Evolutionary conservation across 2,888 invertebrate genomes (phyloP), one percentile per base, ranked within the genome.

Genomic region (Bellardia bayeri): DNA sequence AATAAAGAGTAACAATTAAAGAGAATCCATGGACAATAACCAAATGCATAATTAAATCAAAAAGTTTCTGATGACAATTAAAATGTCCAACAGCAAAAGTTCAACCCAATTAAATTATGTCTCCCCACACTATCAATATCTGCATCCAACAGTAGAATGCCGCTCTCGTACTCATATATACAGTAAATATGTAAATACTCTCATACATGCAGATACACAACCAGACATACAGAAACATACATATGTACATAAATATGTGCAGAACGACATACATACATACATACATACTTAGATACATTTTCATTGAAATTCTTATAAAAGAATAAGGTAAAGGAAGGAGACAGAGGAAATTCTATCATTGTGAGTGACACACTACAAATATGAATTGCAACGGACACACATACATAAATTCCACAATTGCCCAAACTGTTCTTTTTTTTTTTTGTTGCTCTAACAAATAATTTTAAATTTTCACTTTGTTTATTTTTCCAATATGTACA

Each of bases 101-200:
- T 84, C 83, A 83, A 78, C 71, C 64, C 83, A 83, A 78, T 83
- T 78, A 78, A 83, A 83, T 83, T 83, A 83, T 83, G 54, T 63
- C 37, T 71, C 63, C 49, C 61, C 80, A 61, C 42, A 61, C 80
- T 80, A 71, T 63, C 69, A 80, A 63, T 80, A 80, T 49, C 51
- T 49, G 16, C 54, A 51, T 66, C 11, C 1, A 63, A 23, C 51
- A 37, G 51, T 7, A 16, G 2, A 1, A 1, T 16, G 56, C 72
- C 11, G 11, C 33, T 33, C 33, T 33, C 33, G 33, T 45, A 45
- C 45, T 45, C 45, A 13, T 13, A 1, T 13, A 45, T 45, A 45
- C 13, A 13, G 11, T 11, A 45, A n/a, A 3, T 30, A 23, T 23
- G 23, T 23, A 49, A 33, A 33, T 37, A 69, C 16, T 51, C 51